Conservation (phyloP, 2,797 vertebrate species). For the Phataginus tetradactyla region DNA sequence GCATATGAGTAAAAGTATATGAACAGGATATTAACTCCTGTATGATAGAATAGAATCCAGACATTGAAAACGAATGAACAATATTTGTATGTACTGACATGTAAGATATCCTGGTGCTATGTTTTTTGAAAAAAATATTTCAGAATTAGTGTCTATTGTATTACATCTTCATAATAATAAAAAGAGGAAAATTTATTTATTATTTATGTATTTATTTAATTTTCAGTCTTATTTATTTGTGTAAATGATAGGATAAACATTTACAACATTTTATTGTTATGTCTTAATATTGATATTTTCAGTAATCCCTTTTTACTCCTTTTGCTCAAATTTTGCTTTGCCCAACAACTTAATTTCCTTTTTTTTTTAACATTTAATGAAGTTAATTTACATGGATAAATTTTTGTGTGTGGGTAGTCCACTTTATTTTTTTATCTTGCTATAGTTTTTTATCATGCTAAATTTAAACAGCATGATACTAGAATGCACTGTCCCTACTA, state of each 20-base stretch:
- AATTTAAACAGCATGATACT: background rate
- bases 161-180: background rate
- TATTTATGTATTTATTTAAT: too few species aligned
- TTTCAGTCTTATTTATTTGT: conserved; percentile 65
- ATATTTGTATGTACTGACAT: background rate
- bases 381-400: background rate
- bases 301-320: conserved; percentile 23
- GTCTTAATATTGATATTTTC: conserved; percentile 40
- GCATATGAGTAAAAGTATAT: background rate
- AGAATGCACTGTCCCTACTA: conserved; percentile 20
- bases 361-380: background rate
- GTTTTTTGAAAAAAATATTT: background rate
- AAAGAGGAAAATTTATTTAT: too few species aligned
- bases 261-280: conserved; percentile 44
- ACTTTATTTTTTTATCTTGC: background rate
- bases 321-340: conserved; percentile 48
- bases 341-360: background rate
- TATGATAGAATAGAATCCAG: background rate
- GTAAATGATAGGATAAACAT: conserved; percentile 16
- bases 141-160: background rate
- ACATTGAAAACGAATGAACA: background rate
- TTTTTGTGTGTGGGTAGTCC: background rate
- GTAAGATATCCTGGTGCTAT: background rate
- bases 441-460: background rate
- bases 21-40: background rate